Evolutionary conservation across 30 jellyfish, hydroid and myxozoan species (phyloP).

Genomic region (Chrysaora quinquecirrha): DNA sequence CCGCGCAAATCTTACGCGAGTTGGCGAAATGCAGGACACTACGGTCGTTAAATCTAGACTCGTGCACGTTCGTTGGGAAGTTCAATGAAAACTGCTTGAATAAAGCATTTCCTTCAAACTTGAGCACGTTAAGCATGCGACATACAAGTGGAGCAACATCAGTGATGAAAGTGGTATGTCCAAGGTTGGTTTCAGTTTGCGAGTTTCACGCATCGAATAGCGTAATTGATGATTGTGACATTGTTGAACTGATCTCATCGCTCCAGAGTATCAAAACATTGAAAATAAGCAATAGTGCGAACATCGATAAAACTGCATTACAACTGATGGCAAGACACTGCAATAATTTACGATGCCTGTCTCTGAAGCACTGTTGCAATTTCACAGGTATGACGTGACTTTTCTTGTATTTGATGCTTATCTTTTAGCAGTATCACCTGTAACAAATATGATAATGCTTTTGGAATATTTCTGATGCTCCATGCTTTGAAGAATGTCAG

Average conservation of each 20-base stretch:
- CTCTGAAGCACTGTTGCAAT: neutral
- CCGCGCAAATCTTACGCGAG: slow-evolving; percentile 38
- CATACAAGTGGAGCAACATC: slow-evolving; percentile 38
- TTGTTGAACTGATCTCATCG: neutral
- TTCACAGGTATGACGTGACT: neutral
- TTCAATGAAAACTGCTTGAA: neutral
- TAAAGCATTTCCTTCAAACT: slow-evolving; percentile 28
- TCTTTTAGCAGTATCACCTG: neutral
- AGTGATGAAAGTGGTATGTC: slow-evolving; percentile 3
- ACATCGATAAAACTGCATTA: neutral
- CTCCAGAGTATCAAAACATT: neutral
- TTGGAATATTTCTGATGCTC: neutral
- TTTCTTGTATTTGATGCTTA: neutral
- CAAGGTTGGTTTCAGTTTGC: neutral
- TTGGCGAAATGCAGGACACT: slow-evolving; percentile 31
- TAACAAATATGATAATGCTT: too few species aligned
- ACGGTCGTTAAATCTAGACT: slow-evolving; percentile 21
- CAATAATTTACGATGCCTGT: neutral
- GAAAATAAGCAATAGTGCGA: neutral
- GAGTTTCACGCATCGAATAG: neutral
- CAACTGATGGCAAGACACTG: neutral
- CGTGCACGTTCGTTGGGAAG: slow-evolving; percentile 32
- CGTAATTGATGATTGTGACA: neutral
- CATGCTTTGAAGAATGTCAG: too few species aligned
- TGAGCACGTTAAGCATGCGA: slow-evolving; percentile 26